Conservation (phyloP, 1,140 invertebrate species). For the Pogonomyrmex californicus region DNA sequence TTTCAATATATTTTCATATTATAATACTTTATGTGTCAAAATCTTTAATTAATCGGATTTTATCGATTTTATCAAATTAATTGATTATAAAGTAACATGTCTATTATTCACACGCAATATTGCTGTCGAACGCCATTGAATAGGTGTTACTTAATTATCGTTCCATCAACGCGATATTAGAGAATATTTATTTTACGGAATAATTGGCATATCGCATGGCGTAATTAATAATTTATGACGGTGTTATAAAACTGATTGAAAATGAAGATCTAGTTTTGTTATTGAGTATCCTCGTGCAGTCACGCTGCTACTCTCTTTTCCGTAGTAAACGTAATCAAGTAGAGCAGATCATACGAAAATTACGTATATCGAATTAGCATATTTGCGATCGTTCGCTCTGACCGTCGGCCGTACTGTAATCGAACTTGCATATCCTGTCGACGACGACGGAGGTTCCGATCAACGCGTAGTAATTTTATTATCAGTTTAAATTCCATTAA, state of each 20-base stretch:
- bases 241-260: constrained; percentile 24
- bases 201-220: constrained; percentile 21
- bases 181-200: constrained; percentile 31
- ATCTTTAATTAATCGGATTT: not conserved
- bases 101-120: not conserved
- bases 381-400: constrained; percentile 44
- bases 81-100: constrained; percentile 16
- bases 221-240: constrained; percentile 13
- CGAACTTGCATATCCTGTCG: constrained; percentile 47
- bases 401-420: constrained; percentile 42
- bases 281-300: not conserved
- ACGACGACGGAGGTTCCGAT: constrained; percentile 44
- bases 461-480: constrained; percentile 39
- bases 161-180: not conserved
- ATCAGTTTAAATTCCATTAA: constrained; percentile 61
- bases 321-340: constrained; percentile 24
- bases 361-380: constrained; percentile 57
- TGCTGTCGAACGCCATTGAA: not conserved
- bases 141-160: not conserved
- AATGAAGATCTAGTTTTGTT: not conserved
- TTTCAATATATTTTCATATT: not conserved
- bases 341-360: constrained; percentile 51
- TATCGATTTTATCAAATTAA: constrained; percentile 6
- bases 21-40: not conserved
- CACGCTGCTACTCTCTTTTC: not conserved